Base-by-base conservation (phyloP, 2,888 invertebrate genomes). In the Drosophila fulvimacula region DNA sequence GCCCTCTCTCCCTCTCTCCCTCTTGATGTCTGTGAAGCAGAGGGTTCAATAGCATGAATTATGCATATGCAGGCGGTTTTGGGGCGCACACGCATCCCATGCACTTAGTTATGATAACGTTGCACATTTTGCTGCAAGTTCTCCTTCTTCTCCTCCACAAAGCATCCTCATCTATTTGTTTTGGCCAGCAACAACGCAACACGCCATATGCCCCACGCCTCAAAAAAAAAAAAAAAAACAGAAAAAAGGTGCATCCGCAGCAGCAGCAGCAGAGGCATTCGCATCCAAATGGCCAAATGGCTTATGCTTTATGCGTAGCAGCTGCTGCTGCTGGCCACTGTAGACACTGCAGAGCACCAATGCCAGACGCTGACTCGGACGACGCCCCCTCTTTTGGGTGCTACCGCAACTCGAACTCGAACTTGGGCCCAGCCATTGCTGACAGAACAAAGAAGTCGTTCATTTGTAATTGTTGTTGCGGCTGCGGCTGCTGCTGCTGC, bases 371-470 rank as follows among this genome's bases (percentile, higher is more conserved):
- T 42, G 77, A 69, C 68, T 66, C 66, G 63, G 68, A 82, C 65
- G 58, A 69, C 75, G 76, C 84, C 86, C 79, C 78, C 86, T 85
- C 83, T 76, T 88, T 85, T 88, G 75, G 82, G 55, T 82, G 86
- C 81, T 88, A 81, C 81, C 86, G 86, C 88, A 78, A 52, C 72
- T 73, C 49, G 49, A 65, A 48, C 82, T 66, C 62, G 64, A 67
- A 60, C 62, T 59, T 63, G 56, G 53, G 66, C 53, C 82, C 65
- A 68, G 63, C 73, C 73, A 71, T 76, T 79, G 90, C 90, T 89
- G 89, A 91, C 89, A 89, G 89, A 88, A 90, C 91, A 91, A 90
- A 91, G 89, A 86, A 90, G 90, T 89, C 90, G 90, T 89, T 90
- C 91, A 91, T 89, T 89, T 89, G 90, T 89, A 89, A 89, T 90